Conservation (phyloP, 2,888 invertebrate genomes). For the Apotomis turbidana region DNA sequence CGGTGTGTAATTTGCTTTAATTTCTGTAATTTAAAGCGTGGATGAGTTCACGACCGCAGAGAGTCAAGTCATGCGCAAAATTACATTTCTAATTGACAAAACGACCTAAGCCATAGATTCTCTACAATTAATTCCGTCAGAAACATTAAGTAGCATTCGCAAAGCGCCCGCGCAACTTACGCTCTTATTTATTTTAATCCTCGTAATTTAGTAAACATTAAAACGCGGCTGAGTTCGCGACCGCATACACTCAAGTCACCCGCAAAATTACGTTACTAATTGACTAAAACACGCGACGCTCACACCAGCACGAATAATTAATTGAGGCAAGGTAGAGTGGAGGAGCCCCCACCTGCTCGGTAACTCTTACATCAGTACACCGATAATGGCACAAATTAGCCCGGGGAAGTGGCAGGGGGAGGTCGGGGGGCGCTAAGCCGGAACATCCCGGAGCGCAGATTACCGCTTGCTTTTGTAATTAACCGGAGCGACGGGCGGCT, state of each 20-base stretch:
- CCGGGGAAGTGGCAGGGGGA: conserved; percentile 77
- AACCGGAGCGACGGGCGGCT: conserved; percentile 84
- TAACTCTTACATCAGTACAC: conserved; percentile 84
- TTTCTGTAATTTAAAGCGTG: conserved; percentile 19
- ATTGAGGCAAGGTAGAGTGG: conserved; percentile 74
- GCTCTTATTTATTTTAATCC: conserved; percentile 50
- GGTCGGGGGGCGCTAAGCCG: conserved; percentile 79
- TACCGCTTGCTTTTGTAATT: conserved; percentile 85
- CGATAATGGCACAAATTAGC: conserved; percentile 84
- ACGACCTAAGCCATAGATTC: conserved; percentile 16
- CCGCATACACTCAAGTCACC: conserved; percentile 81
- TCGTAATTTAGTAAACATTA: conserved; percentile 58
- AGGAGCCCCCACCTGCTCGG: conserved; percentile 77
- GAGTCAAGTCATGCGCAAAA: conserved; percentile 23
- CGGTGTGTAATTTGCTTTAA: conserved; percentile 18
- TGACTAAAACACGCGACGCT: conserved; percentile 84
- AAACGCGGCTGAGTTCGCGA: conserved; percentile 67
- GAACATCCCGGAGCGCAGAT: conserved; percentile 84
- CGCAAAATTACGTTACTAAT: conserved; percentile 84
- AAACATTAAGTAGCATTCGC: conserved; percentile 2
- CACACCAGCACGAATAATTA: conserved; percentile 83
- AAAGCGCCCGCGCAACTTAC: conserved; percentile 39
- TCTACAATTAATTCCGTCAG: conserved; percentile 12
- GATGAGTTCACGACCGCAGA: conserved; percentile 27
- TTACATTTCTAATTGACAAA: conserved; percentile 19